Percentiles rank a stretch among this genome's conserved stretches.
Conservation (phyloP, 2,113 vertebrate genomes). For the Mugil cephalus region DNA sequence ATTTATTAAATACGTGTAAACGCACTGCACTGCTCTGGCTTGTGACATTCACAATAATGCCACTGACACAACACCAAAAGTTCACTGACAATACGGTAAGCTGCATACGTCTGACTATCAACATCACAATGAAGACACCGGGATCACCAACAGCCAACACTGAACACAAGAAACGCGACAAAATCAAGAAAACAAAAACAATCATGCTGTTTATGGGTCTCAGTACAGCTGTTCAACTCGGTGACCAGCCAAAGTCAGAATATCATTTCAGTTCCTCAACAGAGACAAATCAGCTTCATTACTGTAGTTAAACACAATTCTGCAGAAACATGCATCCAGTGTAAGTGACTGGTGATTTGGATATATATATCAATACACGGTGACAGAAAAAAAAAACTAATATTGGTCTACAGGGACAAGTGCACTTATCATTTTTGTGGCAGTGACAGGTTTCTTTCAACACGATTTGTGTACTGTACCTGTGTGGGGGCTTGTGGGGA, state of each 20-base stretch:
- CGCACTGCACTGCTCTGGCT: slow-evolving; percentile 48
- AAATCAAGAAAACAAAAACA: too few species aligned
- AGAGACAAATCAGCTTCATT: neutral
- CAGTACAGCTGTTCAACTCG: neutral
- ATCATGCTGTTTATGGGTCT: neutral
- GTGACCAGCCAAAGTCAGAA: neutral
- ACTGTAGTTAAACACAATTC: slow-evolving; percentile 7
- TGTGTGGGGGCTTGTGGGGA: too few species aligned
- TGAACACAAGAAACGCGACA: too few species aligned
- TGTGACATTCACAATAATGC: slow-evolving; percentile 49
- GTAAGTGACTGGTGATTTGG: neutral
- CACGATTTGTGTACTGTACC: too few species aligned
- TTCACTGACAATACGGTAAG: too few species aligned
- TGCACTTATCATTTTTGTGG: neutral
- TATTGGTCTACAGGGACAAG: neutral
- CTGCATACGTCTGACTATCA: too few species aligned
- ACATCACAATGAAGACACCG: too few species aligned
- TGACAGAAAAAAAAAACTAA: slow-evolving; percentile 1
- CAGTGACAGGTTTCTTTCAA: too few species aligned
- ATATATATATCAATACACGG: neutral
- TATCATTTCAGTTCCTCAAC: neutral
- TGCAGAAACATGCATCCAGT: neutral
- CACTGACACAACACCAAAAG: slow-evolving; percentile 23
- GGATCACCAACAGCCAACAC: too few species aligned
- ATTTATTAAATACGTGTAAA: too few species aligned